Evolutionary conservation across 2,113 vertebrate genomes (phyloP).

Genomic region (Piaya cayana): DNA sequence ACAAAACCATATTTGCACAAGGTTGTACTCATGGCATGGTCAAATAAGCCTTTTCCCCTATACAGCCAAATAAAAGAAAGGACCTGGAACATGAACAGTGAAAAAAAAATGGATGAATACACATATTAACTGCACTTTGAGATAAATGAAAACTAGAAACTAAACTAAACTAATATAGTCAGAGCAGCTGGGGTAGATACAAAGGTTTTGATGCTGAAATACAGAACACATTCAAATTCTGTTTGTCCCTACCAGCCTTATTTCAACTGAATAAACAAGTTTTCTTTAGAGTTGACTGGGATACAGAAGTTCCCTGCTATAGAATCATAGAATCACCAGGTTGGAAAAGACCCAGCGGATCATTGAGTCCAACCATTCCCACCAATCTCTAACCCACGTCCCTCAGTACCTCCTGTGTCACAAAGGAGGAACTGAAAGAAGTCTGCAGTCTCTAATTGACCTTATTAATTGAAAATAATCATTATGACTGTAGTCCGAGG

Average conservation of each 20-base stretch:
- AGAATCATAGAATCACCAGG: too few relatives aligned
- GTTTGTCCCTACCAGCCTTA: neutral
- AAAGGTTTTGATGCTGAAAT: neutral
- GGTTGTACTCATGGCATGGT: neutral
- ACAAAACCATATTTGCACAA: neutral
- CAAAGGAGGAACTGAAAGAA: neutral
- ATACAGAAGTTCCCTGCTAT: neutral
- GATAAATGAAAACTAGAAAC: neutral
- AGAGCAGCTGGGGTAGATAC: neutral
- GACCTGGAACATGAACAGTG: neutral
- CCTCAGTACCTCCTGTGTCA: too few relatives aligned
- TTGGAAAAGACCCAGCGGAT: too few relatives aligned
- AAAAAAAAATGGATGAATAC: neutral
- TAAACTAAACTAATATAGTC: neutral
- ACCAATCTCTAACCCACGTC: too few relatives aligned
- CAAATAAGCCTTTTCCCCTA: neutral
- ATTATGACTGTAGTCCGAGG: neutral
- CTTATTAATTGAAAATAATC: neutral
- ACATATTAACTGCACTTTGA: neutral
- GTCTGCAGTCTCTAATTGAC: neutral
- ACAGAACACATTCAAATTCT: neutral
- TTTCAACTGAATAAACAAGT: neutral
- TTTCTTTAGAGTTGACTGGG: neutral
- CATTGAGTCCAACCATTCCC: too few relatives aligned
- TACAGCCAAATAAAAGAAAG: neutral